Base-by-base conservation (phyloP, 2,113 vertebrate species). In the Dicerorhinus sumatrensis region DNA sequence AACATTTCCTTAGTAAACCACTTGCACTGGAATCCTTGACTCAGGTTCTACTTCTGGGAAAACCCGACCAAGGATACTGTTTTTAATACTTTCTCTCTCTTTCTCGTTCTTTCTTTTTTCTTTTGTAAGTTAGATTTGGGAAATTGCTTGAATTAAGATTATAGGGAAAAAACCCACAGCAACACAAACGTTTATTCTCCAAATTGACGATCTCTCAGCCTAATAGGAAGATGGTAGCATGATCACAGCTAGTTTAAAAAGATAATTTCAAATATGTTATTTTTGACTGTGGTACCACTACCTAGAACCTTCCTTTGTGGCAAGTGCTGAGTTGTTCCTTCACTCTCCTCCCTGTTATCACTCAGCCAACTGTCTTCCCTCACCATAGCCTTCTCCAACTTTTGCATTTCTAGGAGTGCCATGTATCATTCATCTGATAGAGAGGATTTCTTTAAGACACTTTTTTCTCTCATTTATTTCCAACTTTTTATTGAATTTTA, bases 91-190 rank as follows among this genome's bases (percentile, higher is more conserved):
- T 6, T 25, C n/a, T 54, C 82, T 36, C 13, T 21, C 25, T 48
- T 6, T 60, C 6, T 63, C 21, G 21, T 60, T 70, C 54, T 39
- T 51, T 76, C 62, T 76, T 42, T 77, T 62, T 56, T 51, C 27
- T 25, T 56, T 65, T 80, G 13, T 85, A 33, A 79, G 23, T 80
- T 58, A 63, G 48, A 56, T 85, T 90, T 90, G 36, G 46, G 25
- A 20, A 90, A 58, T 70, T 93, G 39, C 54, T 89, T 90, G n/a
- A 89, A 83, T 84, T 70, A 63, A 80, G 63, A 85, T 90, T 54
- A 79, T 21, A 48, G 29, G n/a, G 42, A 4, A 54, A n/a, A 89
- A 80, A 69, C 51, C 12, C 33, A 65, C 12, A 69, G 42, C 60
- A 46, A 25, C 5, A 58, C n/a, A 46, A 31, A 58, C 25, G 31